Evolutionary conservation across 2,797 vertebrate genomes (phyloP), one percentile per base, ranked within the genome.

Genomic region (Pipistrellus pygmaeus): DNA sequence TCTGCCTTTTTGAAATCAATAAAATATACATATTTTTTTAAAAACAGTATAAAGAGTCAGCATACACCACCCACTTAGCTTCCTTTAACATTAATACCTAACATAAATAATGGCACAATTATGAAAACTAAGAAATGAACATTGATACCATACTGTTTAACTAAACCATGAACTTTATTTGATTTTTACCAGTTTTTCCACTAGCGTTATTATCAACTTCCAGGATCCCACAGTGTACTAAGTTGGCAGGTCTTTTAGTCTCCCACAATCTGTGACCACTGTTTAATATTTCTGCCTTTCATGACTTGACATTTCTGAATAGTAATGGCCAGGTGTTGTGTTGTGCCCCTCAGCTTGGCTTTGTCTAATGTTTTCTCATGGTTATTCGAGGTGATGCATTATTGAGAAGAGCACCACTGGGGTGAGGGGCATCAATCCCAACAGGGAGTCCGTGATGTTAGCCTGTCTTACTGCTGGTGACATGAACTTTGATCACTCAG

Each of bases 161-260:
- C 57, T 51, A 15, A 53, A 60, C 46, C 27, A 6, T 6, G 15
- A 12, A n/a, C 48, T 18, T 46, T 13, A 48, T 32, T 35, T 18
- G 21, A 41, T 6, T 35, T 44, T 27, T 30, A 25, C 32, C 46
- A 15, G 66, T 3, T 41, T 76, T 57, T n/a, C 69, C 38, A 30
- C 57, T 4, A 0, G 13, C 4, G 10, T 18, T 30, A 66, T 44
- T 32, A 75, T 15, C 62, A n/a, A 3, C 21, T 25, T 11, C 1
- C 17, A 12, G 57, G 35, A 57, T 15, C 32, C 17, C 69, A 41
- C 5, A 0, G 18, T 27, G 4, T 8, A 2, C 14, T 27, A 15
- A 13, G 3, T 1, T 1, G 44, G 30, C 21, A 0, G 0, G 0
- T 13, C 20, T 32, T 30, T 2, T 6, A 0, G 13, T 13, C 51